phyloP scores from a whole-genome alignment of 2,113 vertebrate species.

The Ailuropoda melanoleuca region DNA sequence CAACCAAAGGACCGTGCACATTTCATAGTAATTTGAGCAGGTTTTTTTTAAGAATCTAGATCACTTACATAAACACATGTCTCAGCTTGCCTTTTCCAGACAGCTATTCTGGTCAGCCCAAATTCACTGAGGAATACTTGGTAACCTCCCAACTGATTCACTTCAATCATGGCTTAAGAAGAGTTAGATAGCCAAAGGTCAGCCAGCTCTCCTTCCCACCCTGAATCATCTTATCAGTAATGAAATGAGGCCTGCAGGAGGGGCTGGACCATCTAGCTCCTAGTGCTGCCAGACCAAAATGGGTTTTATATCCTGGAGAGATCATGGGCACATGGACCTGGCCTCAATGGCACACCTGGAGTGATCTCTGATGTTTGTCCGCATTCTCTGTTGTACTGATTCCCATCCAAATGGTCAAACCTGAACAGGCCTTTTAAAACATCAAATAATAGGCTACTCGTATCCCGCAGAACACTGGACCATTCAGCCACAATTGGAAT shows the following conservation, averaged over 20 bases:
- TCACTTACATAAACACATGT: background rate
- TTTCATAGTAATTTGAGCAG: background rate
- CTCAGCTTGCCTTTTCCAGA: background rate
- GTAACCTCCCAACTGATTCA: background rate
- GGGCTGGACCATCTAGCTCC: background rate
- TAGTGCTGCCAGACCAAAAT: background rate
- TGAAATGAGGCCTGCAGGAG: background rate
- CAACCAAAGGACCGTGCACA: background rate
- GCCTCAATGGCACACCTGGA: background rate
- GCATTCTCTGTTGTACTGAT: slow-evolving; percentile 52
- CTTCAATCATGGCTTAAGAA: background rate
- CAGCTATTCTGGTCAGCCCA: background rate
- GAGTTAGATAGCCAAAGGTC: background rate
- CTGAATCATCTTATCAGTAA: background rate
- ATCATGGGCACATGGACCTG: background rate
- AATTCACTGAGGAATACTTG: background rate
- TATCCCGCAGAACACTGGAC: slow-evolving; percentile 60
- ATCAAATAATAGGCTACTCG: slow-evolving; percentile 63
- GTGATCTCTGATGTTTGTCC: background rate
- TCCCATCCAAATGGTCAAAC: slow-evolving; percentile 55
- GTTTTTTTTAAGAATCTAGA: background rate
- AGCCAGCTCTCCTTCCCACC: background rate
- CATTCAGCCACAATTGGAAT: slow-evolving; percentile 56
- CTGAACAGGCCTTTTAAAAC: slow-evolving; percentile 66
- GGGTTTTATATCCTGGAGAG: background rate